These are phyloP conservation scores for Asteroscopus sphinx DNA, from an alignment of 2,888 invertebrate species.

Conservation along the genomic window DNA sequence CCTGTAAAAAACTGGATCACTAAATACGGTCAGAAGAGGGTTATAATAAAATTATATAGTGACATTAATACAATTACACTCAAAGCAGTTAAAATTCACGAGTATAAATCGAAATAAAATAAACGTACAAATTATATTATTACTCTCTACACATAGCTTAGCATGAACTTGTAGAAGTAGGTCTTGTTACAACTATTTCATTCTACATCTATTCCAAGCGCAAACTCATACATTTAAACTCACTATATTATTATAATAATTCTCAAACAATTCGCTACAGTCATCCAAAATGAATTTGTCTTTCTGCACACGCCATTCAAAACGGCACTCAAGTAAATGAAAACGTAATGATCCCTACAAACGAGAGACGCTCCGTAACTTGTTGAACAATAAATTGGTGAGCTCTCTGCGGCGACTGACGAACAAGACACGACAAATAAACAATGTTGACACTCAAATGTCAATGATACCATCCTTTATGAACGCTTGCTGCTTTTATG, in stretches of 20 bases:
- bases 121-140: too few relatives aligned
- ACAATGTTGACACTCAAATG: slow-evolving; percentile 16
- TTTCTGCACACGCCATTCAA: slow-evolving; percentile 57
- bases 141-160: too few relatives aligned
- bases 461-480: slow-evolving; percentile 28
- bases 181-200: slow-evolving; percentile 14
- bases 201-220: slow-evolving; percentile 6
- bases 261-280: slow-evolving; percentile 45
- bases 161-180: too few relatives aligned
- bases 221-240: slow-evolving; percentile 32
- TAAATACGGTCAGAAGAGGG: too few relatives aligned
- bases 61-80: too few relatives aligned
- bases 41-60: too few relatives aligned
- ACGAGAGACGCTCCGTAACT: slow-evolving; percentile 50
- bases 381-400: slow-evolving; percentile 53
- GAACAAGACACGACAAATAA: slow-evolving; percentile 22
- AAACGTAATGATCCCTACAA: slow-evolving; percentile 59
- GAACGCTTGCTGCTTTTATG: slow-evolving; percentile 34
- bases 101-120: too few relatives aligned
- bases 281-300: slow-evolving; percentile 55
- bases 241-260: slow-evolving; percentile 52
- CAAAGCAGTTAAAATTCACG: too few relatives aligned
- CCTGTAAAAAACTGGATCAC: too few relatives aligned
- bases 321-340: slow-evolving; percentile 59
- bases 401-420: slow-evolving; percentile 36